Conservation (phyloP, 2,797 vertebrate species). For the Hyperoplus lanceolatus region DNA sequence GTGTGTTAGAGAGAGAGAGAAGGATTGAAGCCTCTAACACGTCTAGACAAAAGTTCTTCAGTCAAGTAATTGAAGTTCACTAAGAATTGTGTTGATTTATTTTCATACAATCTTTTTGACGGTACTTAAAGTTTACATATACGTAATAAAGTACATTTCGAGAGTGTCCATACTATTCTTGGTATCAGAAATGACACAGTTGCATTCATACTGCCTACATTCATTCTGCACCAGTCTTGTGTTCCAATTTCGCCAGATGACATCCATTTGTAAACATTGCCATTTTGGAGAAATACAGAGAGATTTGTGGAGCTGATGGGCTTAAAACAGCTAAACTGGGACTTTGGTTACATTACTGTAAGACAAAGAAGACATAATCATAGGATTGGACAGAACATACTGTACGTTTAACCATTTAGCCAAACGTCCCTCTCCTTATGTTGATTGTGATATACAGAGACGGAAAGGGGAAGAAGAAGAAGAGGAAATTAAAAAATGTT, state of each 20-base stretch:
- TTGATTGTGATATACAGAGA: neutral
- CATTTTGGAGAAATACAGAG: no score
- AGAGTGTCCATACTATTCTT: neutral
- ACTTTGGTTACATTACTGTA: neutral
- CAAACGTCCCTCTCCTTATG: neutral
- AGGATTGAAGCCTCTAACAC: conserved; percentile 48
- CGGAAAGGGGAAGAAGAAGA: neutral
- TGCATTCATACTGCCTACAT: no score
- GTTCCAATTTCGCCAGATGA: no score
- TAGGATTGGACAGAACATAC: neutral
- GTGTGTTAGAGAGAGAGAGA: conserved; percentile 3
- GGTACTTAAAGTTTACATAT: neutral
- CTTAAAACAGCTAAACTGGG: neutral
- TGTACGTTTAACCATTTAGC: neutral
- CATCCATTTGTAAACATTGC: no score
- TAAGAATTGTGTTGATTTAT: neutral
- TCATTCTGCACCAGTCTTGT: no score
- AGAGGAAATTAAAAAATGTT: neutral
- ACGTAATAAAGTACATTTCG: neutral
- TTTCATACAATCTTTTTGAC: conserved; percentile 6
- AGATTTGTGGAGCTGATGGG: no score
- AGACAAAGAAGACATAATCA: neutral
- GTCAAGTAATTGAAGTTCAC: neutral
- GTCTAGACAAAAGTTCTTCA: conserved; percentile 5
- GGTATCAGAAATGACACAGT: neutral